Evolutionary conservation across 2,888 invertebrate genomes (phyloP).

Genomic region (Brachypterus glaber): DNA sequence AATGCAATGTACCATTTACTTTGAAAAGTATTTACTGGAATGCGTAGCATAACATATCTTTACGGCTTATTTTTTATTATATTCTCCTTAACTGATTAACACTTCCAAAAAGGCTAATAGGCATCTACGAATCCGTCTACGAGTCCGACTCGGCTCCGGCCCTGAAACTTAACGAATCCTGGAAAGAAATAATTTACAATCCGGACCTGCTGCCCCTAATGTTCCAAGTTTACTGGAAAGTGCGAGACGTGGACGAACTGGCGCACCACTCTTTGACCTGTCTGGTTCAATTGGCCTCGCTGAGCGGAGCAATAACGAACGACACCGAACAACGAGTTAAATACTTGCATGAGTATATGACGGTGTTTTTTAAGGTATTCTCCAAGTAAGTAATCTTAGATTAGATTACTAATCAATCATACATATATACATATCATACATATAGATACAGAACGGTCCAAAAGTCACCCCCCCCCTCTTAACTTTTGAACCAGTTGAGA

Average conservation of each 20-base stretch:
- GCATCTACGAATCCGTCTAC: slow-evolving; percentile 60
- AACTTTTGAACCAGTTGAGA: too few relatives aligned
- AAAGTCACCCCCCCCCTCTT: too few relatives aligned
- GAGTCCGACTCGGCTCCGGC: slow-evolving; percentile 54
- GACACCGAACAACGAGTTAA: slow-evolving; percentile 42
- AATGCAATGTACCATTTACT: too few relatives aligned
- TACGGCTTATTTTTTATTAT: too few relatives aligned
- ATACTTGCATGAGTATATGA: slow-evolving; percentile 51
- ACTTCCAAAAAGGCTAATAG: slow-evolving; percentile 60
- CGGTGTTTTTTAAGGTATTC: slow-evolving; percentile 52
- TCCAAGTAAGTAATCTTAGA: slow-evolving; percentile 42
- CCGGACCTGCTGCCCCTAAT: slow-evolving; percentile 66
- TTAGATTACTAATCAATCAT: too few relatives aligned
- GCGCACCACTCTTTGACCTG: slow-evolving; percentile 72
- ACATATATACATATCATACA: too few relatives aligned
- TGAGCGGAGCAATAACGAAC: slow-evolving; percentile 49
- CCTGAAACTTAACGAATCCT: slow-evolving; percentile 53
- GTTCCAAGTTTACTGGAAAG: slow-evolving; percentile 75
- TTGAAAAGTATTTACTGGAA: too few relatives aligned
- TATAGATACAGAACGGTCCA: too few relatives aligned
- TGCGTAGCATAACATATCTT: too few relatives aligned
- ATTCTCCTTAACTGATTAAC: slow-evolving; percentile 27
- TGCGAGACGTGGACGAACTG: slow-evolving; percentile 63
- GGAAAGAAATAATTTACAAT: slow-evolving; percentile 70
- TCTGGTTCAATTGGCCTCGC: slow-evolving; percentile 67